These are phyloP conservation scores for Dicyrtoma fusca DNA, from an alignment of 2,888 invertebrate species.

Conservation along the genomic window DNA sequence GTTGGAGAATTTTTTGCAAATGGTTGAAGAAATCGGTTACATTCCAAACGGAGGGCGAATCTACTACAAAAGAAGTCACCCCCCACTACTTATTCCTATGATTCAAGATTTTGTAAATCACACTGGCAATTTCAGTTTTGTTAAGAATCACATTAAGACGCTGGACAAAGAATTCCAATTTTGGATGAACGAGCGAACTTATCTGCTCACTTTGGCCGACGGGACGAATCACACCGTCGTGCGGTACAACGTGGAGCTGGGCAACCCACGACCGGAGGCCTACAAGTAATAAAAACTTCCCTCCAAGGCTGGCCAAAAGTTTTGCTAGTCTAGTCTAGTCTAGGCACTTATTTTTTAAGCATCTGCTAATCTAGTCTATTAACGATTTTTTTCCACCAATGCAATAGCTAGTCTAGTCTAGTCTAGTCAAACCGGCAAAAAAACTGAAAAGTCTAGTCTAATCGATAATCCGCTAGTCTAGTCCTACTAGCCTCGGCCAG, in stretches of 20 bases:
- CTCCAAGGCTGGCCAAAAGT: too few species aligned
- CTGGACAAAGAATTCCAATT: constrained; percentile 66
- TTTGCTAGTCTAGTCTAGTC: too few species aligned
- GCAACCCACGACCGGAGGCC: constrained; percentile 87
- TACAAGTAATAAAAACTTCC: constrained; percentile 67
- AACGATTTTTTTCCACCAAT: too few species aligned
- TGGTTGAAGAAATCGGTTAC: constrained; percentile 76
- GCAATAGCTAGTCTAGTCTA: too few species aligned
- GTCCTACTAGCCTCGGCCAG: too few species aligned
- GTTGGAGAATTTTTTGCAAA: constrained; percentile 80
- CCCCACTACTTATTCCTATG: constrained; percentile 68
- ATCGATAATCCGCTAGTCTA: too few species aligned
- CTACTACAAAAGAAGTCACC: constrained; percentile 69
- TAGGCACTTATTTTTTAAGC: too few species aligned
- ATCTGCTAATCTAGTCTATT: too few species aligned
- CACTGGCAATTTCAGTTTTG: constrained; percentile 70
- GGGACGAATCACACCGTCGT: constrained; percentile 69
- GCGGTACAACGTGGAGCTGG: constrained; percentile 73
- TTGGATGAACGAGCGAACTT: constrained; percentile 73
- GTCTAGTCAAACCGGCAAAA: too few species aligned
- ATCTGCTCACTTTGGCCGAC: constrained; percentile 58
- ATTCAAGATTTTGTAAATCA: constrained; percentile 74
- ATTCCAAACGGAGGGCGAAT: constrained; percentile 91
- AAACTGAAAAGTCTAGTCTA: too few species aligned
- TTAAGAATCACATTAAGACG: constrained; percentile 57